Evolutionary conservation across 2,797 vertebrate species (phyloP), one percentile per base, ranked within the genome.

Genomic region (Clarias platycephalus): DNA sequence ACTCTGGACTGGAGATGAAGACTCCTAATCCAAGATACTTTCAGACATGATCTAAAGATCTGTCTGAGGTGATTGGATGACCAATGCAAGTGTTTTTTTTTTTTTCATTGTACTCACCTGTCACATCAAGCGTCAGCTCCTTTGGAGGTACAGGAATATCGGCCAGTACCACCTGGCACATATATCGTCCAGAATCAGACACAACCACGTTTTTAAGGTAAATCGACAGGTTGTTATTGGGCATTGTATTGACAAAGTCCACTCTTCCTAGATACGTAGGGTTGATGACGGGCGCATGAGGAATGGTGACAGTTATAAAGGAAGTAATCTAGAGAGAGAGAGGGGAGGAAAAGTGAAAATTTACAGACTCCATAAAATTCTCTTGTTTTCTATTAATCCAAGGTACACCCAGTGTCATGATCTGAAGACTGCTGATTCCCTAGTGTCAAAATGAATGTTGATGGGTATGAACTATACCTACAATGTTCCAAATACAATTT

Each of bases 181-280:
- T 18, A 89, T 97, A 98, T 66, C 84, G 90, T 0, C 97, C 97
- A 0, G 98, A 96, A 90, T 99, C 97, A 0, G 88, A 83, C 90
- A 96, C 96, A 84, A 63, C 88, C 0, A 96, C 96, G 89, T 90
- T 89, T 64, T 96, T 96, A 90, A 99, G 95, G 87, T 88, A 86
- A 77, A 99, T 86, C 0, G 97, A 97, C 86, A 98, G 82, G 4
- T 97, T 92, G 4, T 0, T 68, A 1, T 86, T 92, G 6, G 91
- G 91, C 92, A 96, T 91, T 0, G 0, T 0, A 26, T 88, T 0
- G 7, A 88, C 40, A 88, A 99, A 96, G 0, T 92, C 91, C 0
- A 95, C 87, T 0, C 96, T 96, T 40, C 82, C 83, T 37, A 53
- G 87, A 63, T 94, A 94, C 44, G 91, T 89, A 83, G 67, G 90